Evolutionary conservation across 2,113 vertebrate species (phyloP).

Genomic region (Hippocampus zosterae): DNA sequence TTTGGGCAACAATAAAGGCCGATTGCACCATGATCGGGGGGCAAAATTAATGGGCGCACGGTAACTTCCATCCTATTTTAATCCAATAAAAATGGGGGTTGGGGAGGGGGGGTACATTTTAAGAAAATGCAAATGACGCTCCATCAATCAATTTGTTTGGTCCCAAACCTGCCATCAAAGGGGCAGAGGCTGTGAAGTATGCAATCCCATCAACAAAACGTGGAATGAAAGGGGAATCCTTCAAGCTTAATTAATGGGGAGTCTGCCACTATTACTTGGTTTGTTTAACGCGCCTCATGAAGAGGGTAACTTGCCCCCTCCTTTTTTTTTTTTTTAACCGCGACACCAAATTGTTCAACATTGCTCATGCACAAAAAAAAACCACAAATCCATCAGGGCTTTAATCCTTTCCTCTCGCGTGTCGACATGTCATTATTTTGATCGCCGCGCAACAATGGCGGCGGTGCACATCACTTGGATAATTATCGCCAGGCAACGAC

Average conservation of each 20-base stretch:
- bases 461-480: slow-evolving; percentile 45
- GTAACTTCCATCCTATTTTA: slow-evolving; percentile 60
- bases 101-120: slow-evolving; percentile 53
- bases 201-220: slow-evolving; percentile 73
- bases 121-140: slow-evolving; percentile 77
- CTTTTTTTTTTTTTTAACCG: slow-evolving; percentile 64
- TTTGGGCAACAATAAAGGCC: slow-evolving; percentile 43
- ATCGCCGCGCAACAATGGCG: slow-evolving; percentile 59
- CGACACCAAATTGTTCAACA: slow-evolving; percentile 72
- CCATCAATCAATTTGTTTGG: slow-evolving; percentile 76
- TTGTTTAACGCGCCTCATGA: slow-evolving; percentile 75
- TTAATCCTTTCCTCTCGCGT: slow-evolving; percentile 68
- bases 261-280: slow-evolving; percentile 75
- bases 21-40: slow-evolving; percentile 65
- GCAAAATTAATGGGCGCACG: slow-evolving; percentile 63
- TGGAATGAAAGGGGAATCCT: slow-evolving; percentile 65
- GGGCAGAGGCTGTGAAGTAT: slow-evolving; percentile 75
- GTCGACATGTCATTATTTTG: slow-evolving; percentile 74
- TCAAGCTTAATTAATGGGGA: slow-evolving; percentile 77
- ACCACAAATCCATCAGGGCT: slow-evolving; percentile 63
- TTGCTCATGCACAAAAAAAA: slow-evolving; percentile 66
- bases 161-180: slow-evolving; percentile 72
- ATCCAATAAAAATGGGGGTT: slow-evolving; percentile 45
- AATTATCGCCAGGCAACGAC: slow-evolving; percentile 63
- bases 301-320: slow-evolving; percentile 70